Evolutionary conservation across 2,797 vertebrate species (phyloP), one percentile per base, ranked within the genome.

Genomic region (Euthynnus affinis): DNA sequence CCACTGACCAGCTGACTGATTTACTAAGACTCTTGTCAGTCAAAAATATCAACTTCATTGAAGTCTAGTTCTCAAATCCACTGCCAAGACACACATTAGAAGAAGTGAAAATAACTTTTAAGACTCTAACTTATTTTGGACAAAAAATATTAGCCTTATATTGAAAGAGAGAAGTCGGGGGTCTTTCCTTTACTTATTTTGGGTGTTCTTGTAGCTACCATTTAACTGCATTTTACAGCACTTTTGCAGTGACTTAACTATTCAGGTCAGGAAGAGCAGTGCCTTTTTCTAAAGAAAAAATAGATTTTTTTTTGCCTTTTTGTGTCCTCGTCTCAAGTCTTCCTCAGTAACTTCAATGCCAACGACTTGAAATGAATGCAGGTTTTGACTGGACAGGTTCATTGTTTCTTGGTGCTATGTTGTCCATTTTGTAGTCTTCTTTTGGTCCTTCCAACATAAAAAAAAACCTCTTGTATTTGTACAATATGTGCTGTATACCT

Each of bases 11-110:
- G 42, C 66, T 60, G 51, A 59, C 44, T 29, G 17, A 75, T 66
- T 65, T 51, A 14, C 29, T n/a, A 22, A 60, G 9, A 34, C 8
- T 13, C 22, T 29, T 62, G 44, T 46, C 55, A 29, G 18, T 62
- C 32, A 66, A 67, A 66, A 67, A 20, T 46, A 15, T 46, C 5
- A 6, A 49, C 18, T 22, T 29, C 13, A 14, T 12, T 10, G 40
- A 29, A 57, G n/a, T 27, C 12, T 5, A 65, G 12, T 51, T 71
- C 48, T 69, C 15, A 17, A 48, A 65, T n/a, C 61, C 68, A 63
- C 27, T 64, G 20, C 7, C 52, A 61, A 71, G 34, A 64, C 25
- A 23, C 22, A 49, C 9, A 27, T 65, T 18, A 51, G 18, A 68
- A 49, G 14, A 68, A 49, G 14, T 25, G 13, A 13, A 51, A 44